A percentile compares a stretch with the other conserved stretches of the same genome.
These are phyloP conservation scores for Antedon mediterranea DNA, from an alignment of 53 echinoderm and acorn worm genomes.

Conservation along the genomic window DNA sequence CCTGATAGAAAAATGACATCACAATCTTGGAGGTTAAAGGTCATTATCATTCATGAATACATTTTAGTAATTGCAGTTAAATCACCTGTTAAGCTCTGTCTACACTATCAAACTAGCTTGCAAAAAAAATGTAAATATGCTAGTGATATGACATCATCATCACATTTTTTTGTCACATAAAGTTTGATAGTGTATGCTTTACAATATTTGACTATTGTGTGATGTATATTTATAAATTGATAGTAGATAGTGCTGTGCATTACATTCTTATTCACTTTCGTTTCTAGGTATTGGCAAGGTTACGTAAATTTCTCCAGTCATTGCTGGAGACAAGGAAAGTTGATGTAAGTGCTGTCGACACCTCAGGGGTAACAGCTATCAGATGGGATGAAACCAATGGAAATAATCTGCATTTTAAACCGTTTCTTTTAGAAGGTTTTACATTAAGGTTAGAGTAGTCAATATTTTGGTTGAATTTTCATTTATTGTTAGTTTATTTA, in stretches of 20 bases:
- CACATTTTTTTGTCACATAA: no score
- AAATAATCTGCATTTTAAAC: background rate
- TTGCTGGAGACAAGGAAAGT: background rate
- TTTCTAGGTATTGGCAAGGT: slow-evolving; percentile 41
- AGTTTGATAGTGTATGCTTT: no score
- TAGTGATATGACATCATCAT: no score
- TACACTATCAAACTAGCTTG: no score
- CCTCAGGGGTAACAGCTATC: background rate
- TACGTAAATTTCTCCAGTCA: slow-evolving; percentile 37
- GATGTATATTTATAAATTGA: no score
- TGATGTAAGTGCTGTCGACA: background rate
- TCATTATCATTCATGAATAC: no score
- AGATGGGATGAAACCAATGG: background rate
- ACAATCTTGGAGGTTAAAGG: slow-evolving; percentile 87
- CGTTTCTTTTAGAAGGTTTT: background rate
- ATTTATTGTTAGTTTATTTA: no score
- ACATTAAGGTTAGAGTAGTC: background rate
- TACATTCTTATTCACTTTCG: background rate
- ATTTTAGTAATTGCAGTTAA: no score
- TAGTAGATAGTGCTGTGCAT: background rate
- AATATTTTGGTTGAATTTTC: no score
- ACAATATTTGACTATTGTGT: no score
- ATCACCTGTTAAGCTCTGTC: no score
- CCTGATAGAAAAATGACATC: slow-evolving; percentile 62
- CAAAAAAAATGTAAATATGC: no score